phyloP scores from a whole-genome alignment of 2,797 vertebrate genomes.

The Pseudochirops cupreus region DNA sequence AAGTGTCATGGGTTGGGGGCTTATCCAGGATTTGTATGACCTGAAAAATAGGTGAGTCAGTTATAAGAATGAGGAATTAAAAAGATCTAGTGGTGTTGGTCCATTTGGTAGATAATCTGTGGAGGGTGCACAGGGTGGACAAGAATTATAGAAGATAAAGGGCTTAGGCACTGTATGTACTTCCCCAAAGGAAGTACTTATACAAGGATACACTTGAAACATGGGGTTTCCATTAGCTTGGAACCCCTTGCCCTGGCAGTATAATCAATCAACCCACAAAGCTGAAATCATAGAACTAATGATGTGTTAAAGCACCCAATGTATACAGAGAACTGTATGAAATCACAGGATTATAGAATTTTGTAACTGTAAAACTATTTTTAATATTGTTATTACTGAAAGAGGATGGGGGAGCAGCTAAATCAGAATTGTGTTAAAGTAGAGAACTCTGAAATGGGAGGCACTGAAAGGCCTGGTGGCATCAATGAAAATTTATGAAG shows the following conservation, averaged over 20 bases:
- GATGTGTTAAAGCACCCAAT: neutral
- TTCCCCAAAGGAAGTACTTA: neutral
- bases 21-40: neutral
- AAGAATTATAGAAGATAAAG: neutral
- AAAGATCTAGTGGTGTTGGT: neutral
- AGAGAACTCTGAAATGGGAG: neutral
- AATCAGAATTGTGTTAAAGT: neutral
- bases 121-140: neutral
- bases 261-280: neutral
- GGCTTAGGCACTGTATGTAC: neutral
- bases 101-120: neutral
- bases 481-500: too few species aligned
- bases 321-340: neutral
- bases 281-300: neutral
- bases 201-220: too few species aligned
- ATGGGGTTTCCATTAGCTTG: too few species aligned
- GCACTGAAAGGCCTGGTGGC: too few species aligned
- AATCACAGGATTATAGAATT: neutral
- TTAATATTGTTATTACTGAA: neutral
- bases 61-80: neutral
- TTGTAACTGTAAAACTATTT: neutral
- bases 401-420: neutral
- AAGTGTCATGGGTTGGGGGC: neutral
- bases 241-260: too few species aligned
- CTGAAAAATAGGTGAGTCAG: neutral